Base-by-base conservation (phyloP, 2,888 invertebrate genomes). In the Andrena haemorrhoa region DNA sequence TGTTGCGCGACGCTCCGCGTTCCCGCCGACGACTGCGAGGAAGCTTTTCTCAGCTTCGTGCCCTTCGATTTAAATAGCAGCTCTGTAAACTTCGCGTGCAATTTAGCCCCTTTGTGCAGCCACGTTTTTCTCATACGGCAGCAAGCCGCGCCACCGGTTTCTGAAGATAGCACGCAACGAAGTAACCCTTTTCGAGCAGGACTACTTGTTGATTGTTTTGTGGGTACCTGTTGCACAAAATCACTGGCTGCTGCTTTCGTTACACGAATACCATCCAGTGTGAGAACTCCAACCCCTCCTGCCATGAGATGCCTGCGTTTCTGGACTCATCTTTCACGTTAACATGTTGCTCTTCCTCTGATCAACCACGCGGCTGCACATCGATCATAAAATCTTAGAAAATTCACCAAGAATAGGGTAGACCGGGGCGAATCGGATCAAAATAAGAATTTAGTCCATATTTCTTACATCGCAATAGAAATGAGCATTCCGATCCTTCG, bases 161-260 rank as follows among this genome's bases (percentile, higher is more conserved):
- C 75, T 8, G 61, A 60, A 74, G 49, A 56, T 35, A 26, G 68
- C 73, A 75, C 26, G 31, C 68, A 63, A 60, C 56, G 41, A 35
- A 73, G 58, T 61, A 33, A 65, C 56, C 72, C 70, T 53, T 16
- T n/a, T 12, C 16, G 16, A 26, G n/a, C 47, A 6, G 2, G 33
- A 26, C 72, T 33, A 90, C 88, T 88, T 90, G 89, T 89, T 88
- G 88, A 89, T 90, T 84, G 81, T 88, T 86, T 86, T 86, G 82
- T 23, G 23, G 47, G 33, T 90, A 90, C 92, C 91, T 92, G 92
- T 91, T 93, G 91, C 89, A 82, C 73, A 73, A 81, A 79, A 74
- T 82, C 65, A 51, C 49, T 6, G 23, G 33, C 47, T 60, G 60
- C 75, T 76, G 88, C 88, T 89, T 89, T 87, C 90, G 85, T 89